Evolutionary conservation across 2,797 vertebrate species (phyloP).

Genomic region (Hylomyscus alleni): DNA sequence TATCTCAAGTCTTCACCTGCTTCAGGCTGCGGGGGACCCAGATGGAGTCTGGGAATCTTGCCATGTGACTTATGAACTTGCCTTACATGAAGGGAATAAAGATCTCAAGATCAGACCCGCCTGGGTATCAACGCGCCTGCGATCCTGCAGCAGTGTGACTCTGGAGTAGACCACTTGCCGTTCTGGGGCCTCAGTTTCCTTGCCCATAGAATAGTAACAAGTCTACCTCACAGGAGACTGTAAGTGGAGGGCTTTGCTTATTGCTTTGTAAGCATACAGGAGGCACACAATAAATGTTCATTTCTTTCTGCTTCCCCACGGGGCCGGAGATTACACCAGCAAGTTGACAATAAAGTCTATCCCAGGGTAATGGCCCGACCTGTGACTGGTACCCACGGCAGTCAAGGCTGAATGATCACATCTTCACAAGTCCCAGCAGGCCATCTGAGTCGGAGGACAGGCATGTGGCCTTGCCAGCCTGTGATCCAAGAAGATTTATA

Average conservation of each 20-base stretch:
- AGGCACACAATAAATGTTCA: background rate
- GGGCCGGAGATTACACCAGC: background rate
- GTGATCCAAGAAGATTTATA: constrained; percentile 1
- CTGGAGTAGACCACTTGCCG: background rate
- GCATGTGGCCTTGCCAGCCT: constrained; percentile 54
- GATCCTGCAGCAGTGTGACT: background rate
- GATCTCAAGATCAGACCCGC: background rate
- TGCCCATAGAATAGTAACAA: background rate
- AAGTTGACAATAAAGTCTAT: background rate
- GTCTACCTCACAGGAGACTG: background rate
- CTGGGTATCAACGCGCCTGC: background rate
- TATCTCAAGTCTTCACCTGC: background rate
- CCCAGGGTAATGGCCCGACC: background rate
- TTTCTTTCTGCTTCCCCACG: background rate
- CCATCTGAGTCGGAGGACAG: constrained; percentile 28
- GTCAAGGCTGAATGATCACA: background rate
- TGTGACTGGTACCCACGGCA: background rate
- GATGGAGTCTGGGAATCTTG: background rate
- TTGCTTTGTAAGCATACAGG: background rate
- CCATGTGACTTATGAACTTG: background rate
- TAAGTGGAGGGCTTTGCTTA: background rate
- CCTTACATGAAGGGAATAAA: background rate
- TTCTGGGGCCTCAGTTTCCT: background rate
- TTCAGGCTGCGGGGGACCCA: background rate
- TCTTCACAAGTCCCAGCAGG: constrained; percentile 58